Conservation (phyloP, 2,888 invertebrate species). For the Aphodius granarius region DNA sequence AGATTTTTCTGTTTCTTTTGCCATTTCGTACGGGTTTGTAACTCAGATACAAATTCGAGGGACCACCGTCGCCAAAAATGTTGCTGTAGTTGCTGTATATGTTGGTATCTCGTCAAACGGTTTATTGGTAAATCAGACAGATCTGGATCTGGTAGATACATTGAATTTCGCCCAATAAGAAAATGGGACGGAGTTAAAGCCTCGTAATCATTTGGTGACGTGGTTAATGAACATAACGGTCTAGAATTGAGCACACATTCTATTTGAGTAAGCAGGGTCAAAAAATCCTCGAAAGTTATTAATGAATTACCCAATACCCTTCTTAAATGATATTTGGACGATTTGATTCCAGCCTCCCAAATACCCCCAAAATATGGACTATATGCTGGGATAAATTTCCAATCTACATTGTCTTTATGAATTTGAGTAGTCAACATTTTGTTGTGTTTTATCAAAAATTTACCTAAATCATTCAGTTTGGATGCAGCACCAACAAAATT, state of each 20-base stretch:
- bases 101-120: neutral
- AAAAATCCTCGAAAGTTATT: neutral
- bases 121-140: neutral
- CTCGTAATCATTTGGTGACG: neutral
- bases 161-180: neutral
- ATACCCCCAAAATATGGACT: conserved; percentile 16
- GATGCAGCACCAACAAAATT: conserved; percentile 7
- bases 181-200: neutral
- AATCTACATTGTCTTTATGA: neutral
- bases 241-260: conserved; percentile 3
- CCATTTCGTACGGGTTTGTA: no score
- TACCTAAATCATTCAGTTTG: neutral
- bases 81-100: neutral
- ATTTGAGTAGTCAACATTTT: neutral
- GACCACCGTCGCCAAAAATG: neutral
- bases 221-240: neutral
- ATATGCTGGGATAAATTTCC: conserved; percentile 1
- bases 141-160: neutral
- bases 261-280: neutral
- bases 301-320: neutral
- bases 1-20: no score
- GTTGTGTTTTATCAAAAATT: neutral
- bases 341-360: conserved; percentile 11
- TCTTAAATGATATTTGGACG: conserved; percentile 14
- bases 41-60: no score